Evolutionary conservation across 2,888 invertebrate genomes (phyloP).

Genomic region (Pandemis heparana): DNA sequence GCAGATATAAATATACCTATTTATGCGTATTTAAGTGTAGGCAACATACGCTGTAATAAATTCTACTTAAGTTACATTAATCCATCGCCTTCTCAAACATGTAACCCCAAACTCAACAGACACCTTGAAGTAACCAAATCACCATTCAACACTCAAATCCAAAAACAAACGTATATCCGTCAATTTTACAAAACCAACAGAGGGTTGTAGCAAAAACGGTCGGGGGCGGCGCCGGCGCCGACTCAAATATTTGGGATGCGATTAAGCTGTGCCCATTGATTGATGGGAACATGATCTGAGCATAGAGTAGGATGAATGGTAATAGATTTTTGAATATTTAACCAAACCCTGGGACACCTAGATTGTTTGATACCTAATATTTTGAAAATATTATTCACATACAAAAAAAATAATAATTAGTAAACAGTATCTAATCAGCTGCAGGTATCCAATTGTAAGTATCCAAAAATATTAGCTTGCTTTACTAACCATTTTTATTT

Average conservation of each 20-base stretch:
- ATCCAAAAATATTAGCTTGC: too few relatives aligned
- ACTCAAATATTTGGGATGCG: constrained; percentile 75
- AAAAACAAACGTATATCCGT: constrained; percentile 37
- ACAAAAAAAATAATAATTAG: too few relatives aligned
- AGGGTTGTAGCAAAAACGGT: constrained; percentile 55
- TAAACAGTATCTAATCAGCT: too few relatives aligned
- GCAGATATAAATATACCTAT: too few relatives aligned
- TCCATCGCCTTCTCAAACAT: constrained; percentile 2
- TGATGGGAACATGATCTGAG: constrained; percentile 72
- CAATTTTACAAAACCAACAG: constrained; percentile 32
- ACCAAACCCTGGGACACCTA: too few relatives aligned
- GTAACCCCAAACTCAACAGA: constrained; percentile 6
- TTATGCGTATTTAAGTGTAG: not conserved
- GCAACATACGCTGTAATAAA: not conserved
- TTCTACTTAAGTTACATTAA: not conserved
- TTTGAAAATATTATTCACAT: too few relatives aligned
- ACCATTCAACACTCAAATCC: constrained; percentile 23
- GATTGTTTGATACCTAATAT: too few relatives aligned
- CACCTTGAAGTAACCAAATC: constrained; percentile 34
- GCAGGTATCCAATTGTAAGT: too few relatives aligned
- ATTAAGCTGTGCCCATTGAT: constrained; percentile 74
- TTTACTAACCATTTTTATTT: too few relatives aligned
- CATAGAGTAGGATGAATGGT: constrained; percentile 55
- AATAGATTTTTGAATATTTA: too few relatives aligned
- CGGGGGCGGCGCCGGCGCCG: constrained; percentile 60